Evolutionary conservation across 2,888 invertebrate genomes (phyloP).

Genomic region (Trichogramma evanescens): DNA sequence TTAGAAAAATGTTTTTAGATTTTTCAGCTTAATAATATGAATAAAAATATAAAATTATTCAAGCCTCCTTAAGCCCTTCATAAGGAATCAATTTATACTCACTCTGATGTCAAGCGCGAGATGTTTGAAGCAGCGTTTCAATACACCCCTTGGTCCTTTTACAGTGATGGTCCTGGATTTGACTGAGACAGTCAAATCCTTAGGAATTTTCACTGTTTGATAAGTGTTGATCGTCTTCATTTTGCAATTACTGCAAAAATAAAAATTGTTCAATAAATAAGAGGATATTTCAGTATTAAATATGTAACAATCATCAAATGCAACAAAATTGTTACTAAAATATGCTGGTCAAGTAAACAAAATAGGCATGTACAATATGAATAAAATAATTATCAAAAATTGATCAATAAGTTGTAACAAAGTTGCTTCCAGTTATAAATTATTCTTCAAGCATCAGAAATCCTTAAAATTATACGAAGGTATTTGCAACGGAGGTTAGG

Average conservation of each 20-base stretch:
- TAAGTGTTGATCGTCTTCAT: slow-evolving; percentile 93
- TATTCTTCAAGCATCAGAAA: too few relatives aligned
- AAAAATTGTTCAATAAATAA: too few relatives aligned
- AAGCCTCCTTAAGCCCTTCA: neutral
- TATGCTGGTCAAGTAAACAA: neutral
- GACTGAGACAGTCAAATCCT: slow-evolving; percentile 80
- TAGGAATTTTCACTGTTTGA: slow-evolving; percentile 91
- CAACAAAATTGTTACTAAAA: neutral
- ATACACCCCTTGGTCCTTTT: slow-evolving; percentile 84
- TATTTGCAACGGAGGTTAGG: too few relatives aligned
- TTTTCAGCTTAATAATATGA: too few relatives aligned
- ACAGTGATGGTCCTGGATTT: slow-evolving; percentile 89
- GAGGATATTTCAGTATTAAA: neutral
- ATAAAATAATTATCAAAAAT: too few relatives aligned
- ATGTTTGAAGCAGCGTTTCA: slow-evolving; percentile 92
- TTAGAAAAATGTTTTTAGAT: too few relatives aligned
- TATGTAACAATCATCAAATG: neutral
- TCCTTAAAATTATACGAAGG: too few relatives aligned
- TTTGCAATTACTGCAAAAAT: slow-evolving; percentile 49
- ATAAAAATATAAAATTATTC: too few relatives aligned
- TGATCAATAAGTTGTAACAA: too few relatives aligned
- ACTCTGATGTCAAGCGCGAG: slow-evolving; percentile 85
- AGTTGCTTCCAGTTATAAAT: too few relatives aligned
- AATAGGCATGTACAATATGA: too few relatives aligned
- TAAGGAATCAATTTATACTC: slow-evolving; percentile 24